Percentiles rank a stretch among this genome's conserved stretches.
Conservation (phyloP, 2,888 invertebrate species). For the Tetranychus truncatus region DNA sequence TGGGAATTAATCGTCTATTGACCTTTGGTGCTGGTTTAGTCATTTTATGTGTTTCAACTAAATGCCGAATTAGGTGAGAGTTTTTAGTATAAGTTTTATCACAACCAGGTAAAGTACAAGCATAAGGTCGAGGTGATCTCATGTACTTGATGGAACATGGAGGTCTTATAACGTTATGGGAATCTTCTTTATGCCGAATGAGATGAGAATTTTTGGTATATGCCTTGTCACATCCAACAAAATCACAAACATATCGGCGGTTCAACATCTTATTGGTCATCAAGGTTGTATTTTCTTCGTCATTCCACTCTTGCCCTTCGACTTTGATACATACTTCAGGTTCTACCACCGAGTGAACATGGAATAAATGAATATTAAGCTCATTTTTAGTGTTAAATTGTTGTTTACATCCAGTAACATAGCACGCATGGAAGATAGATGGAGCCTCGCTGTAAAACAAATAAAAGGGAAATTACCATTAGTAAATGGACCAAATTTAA, state of each 20-base stretch:
- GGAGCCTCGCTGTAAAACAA: background rate
- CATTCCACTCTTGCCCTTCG: conserved; percentile 9
- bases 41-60: conserved; percentile 13
- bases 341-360: conserved; percentile 9
- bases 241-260: conserved; percentile 5
- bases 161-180: background rate
- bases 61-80: conserved; percentile 13
- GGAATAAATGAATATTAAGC: conserved; percentile 9
- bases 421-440: background rate
- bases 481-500: too few species aligned
- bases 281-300: background rate
- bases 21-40: conserved; percentile 12
- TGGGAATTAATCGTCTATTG: background rate
- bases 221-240: conserved; percentile 8
- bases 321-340: conserved; percentile 13
- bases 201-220: conserved; percentile 6
- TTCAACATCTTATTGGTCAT: background rate
- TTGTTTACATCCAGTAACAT: background rate
- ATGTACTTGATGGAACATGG: background rate
- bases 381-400: conserved; percentile 8
- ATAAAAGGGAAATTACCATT: too few species aligned
- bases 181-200: conserved; percentile 2
- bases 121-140: conserved; percentile 11
- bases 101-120: conserved; percentile 7
- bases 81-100: conserved; percentile 15